phyloP scores from a whole-genome alignment of 2,113 vertebrate genomes.

The Pseudorhombus dupliciocellatus region DNA sequence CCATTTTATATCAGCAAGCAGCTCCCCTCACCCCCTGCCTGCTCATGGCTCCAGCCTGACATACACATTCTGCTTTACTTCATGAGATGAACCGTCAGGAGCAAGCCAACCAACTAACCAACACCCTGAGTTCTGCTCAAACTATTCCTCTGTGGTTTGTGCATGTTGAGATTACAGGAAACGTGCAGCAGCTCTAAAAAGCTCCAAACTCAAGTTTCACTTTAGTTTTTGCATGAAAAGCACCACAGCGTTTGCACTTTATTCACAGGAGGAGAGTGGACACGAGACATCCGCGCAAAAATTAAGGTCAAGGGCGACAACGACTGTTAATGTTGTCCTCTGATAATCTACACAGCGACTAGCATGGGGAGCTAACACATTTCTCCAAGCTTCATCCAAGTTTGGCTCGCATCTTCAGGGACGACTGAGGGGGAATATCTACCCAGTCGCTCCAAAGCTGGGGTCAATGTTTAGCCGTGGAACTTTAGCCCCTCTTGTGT shows the following conservation, averaged over 20 bases:
- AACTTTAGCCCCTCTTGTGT: slow-evolving; percentile 11
- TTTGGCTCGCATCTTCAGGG: slow-evolving; percentile 59
- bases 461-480: slow-evolving; percentile 4
- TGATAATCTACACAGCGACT: slow-evolving; percentile 41
- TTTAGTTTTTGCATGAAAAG: slow-evolving; percentile 50
- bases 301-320: slow-evolving; percentile 22
- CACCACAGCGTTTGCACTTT: slow-evolving; percentile 56
- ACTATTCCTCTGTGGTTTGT: slow-evolving; percentile 52
- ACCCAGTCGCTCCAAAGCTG: slow-evolving; percentile 32
- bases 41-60: slow-evolving; percentile 63
- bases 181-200: slow-evolving; percentile 59
- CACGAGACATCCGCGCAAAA: slow-evolving; percentile 17
- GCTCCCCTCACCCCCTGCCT: slow-evolving; percentile 62
- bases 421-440: slow-evolving; percentile 43
- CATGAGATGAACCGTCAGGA: slow-evolving; percentile 53
- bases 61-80: slow-evolving; percentile 44
- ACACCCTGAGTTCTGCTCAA: slow-evolving; percentile 39
- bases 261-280: slow-evolving; percentile 12
- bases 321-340: slow-evolving; percentile 6
- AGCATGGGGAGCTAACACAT: slow-evolving; percentile 67
- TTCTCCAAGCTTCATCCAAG: slow-evolving; percentile 63
- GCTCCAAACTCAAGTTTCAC: slow-evolving; percentile 67
- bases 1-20: slow-evolving; percentile 77
- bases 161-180: slow-evolving; percentile 63
- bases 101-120: slow-evolving; percentile 48